Base-by-base conservation (phyloP, 2,888 invertebrate species). In the Ennomos fuscantarius region DNA sequence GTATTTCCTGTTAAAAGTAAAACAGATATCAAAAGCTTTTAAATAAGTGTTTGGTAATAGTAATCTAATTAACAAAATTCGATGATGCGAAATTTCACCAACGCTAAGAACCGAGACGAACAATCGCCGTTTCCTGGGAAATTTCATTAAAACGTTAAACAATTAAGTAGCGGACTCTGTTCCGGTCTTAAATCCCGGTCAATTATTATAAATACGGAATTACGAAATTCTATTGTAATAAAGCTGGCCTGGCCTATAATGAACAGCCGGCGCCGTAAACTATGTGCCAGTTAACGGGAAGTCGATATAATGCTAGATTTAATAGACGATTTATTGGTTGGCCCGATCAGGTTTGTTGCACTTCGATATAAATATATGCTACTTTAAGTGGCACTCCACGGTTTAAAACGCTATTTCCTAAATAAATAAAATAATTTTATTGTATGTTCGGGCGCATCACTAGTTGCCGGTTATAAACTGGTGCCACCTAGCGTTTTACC, bases 231-330 rank as follows among this genome's bases (percentile, higher is more conserved):
- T 79, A 82, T 84, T 78, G 84, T 84, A 84, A 89, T 90, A 89
- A 89, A 89, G 87, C 81, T 82, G 85, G 74, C 77, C 78, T 72
- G 62, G 66, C 84, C 74, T 80, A 86, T 92, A 89, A 90, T 87
- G 85, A 87, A 86, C 91, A 89, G 83, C 76, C 84, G 90, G 89
- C 77, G 81, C 84, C 76, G 81, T 88, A 84, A 89, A 89, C 86
- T 87, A 84, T 86, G 87, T 82, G 75, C 82, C 83, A 79, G 86
- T 87, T 87, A 87, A 87, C 88, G 86, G 36, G 44, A 55, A 66
- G 60, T 66, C 86, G 77, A 83, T 81, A 75, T 76, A 47, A 42
- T 34, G 67, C 75, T 68, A 74, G 85, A 87, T 81, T 87, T 86
- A 88, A 86, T 86, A 87, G 84, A 82, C 84, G 79, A 84, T 86